A percentile compares a stretch with the other conserved stretches of the same genome.
phyloP scores from a whole-genome alignment of 2,113 vertebrate genomes.

The Callipepla squamata region DNA sequence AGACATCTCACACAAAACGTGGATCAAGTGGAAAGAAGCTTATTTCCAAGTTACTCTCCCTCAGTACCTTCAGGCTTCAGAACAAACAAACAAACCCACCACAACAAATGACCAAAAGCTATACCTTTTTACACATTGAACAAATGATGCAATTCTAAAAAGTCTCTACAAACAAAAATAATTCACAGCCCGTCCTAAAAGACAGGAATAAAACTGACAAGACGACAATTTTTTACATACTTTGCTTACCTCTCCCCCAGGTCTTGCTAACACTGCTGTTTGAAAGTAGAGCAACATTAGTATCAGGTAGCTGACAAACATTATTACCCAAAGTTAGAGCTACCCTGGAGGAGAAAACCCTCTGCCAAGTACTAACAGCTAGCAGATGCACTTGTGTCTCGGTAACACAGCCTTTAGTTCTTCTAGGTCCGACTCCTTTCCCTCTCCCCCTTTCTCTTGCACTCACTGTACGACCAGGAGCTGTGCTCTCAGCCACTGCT shows the following conservation, averaged over 20 bases:
- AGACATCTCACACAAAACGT: constrained; percentile 6
- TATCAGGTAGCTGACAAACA: constrained; percentile 85
- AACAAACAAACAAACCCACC: not conserved
- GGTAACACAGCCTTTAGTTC: constrained; percentile 66
- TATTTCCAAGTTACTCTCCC: not conserved
- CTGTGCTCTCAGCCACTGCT: constrained; percentile 80
- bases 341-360: constrained; percentile 75
- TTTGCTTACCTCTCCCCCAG: constrained; percentile 88
- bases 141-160: constrained; percentile 5
- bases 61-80: not conserved
- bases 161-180: not conserved
- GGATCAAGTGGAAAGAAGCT: not conserved
- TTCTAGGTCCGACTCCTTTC: constrained; percentile 48
- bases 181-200: not conserved
- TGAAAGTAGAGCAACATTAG: constrained; percentile 86
- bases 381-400: constrained; percentile 81
- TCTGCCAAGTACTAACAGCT: constrained; percentile 80
- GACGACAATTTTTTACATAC: constrained; percentile 56
- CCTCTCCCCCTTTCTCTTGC: constrained; percentile 33
- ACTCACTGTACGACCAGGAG: constrained; percentile 64
- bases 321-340: constrained; percentile 78
- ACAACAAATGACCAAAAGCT: not conserved
- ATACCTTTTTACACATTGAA: not conserved
- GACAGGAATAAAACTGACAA: constrained; percentile 22
- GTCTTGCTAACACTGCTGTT: constrained; percentile 83